phyloP scores from a whole-genome alignment of 2,888 invertebrate species.

The Tenthredo distinguenda region DNA sequence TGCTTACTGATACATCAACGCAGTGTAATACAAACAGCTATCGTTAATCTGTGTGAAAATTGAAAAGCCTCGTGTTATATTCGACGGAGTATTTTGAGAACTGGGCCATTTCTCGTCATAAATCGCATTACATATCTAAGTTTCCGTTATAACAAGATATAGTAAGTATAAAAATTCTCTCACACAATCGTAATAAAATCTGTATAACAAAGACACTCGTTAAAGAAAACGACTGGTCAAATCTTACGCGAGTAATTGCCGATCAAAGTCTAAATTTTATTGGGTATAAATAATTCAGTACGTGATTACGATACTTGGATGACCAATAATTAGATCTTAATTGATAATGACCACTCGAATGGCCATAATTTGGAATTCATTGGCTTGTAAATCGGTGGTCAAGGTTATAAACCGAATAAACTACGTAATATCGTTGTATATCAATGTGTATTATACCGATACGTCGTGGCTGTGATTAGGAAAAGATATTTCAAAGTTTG shows the following conservation, averaged over 20 bases:
- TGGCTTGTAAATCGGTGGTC: slow-evolving; percentile 39
- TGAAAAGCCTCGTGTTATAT: neutral
- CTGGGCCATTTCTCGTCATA: neutral
- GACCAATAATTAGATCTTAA: slow-evolving; percentile 43
- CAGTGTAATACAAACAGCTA: neutral
- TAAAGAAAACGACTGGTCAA: slow-evolving; percentile 29
- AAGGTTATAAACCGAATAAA: slow-evolving; percentile 49
- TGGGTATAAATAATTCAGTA: slow-evolving; percentile 45
- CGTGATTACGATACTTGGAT: slow-evolving; percentile 46
- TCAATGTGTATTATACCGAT: neutral
- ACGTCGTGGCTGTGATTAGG: neutral
- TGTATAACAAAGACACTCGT: slow-evolving; percentile 26
- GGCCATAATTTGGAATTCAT: slow-evolving; percentile 47
- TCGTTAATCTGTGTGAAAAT: neutral
- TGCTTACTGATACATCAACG: neutral
- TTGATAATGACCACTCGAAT: slow-evolving; percentile 42
- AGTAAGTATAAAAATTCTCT: neutral
- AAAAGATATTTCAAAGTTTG: neutral
- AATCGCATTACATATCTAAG: neutral
- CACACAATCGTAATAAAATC: neutral
- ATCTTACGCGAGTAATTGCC: slow-evolving; percentile 6
- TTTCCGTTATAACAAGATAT: neutral
- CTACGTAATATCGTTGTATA: slow-evolving; percentile 15
- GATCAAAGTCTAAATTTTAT: slow-evolving; percentile 35
- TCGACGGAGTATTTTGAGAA: neutral